These are phyloP conservation scores for Delia radicum DNA, from an alignment of 1,140 invertebrate genomes.

Conservation along the genomic window DNA sequence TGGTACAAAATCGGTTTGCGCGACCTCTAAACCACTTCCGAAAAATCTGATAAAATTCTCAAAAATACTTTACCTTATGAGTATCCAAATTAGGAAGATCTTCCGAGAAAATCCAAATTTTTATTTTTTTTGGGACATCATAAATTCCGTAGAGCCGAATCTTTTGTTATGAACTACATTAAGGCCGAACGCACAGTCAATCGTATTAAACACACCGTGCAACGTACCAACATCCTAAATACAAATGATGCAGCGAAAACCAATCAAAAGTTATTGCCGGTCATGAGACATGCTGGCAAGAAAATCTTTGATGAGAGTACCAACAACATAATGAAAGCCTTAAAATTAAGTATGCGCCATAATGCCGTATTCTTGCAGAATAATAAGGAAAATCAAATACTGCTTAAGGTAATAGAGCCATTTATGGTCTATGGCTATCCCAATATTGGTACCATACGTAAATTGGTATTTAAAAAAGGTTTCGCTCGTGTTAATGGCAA, in stretches of 20 bases:
- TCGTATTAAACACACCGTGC: conserved; percentile 44
- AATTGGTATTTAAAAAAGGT: conserved; percentile 53
- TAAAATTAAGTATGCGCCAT: conserved; percentile 40
- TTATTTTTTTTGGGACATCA: conserved; percentile 42
- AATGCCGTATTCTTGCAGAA: conserved; percentile 50
- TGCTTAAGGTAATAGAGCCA: conserved; percentile 52
- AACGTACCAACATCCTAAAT: conserved; percentile 37
- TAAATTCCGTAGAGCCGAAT: conserved; percentile 50
- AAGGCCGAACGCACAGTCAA: conserved; percentile 51
- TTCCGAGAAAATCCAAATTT: too few relatives aligned
- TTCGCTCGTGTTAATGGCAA: conserved; percentile 44
- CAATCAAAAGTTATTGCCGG: conserved; percentile 46
- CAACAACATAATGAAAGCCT: conserved; percentile 39
- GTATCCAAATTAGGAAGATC: too few relatives aligned
- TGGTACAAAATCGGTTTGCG: too few relatives aligned
- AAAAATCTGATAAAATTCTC: too few relatives aligned
- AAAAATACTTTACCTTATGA: too few relatives aligned
- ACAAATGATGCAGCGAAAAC: conserved; percentile 37
- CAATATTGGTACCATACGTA: conserved; percentile 42
- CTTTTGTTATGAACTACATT: conserved; percentile 49
- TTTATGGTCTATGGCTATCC: conserved; percentile 50
- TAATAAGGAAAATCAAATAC: conserved; percentile 45
- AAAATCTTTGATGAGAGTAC: conserved; percentile 50
- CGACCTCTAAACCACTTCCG: too few relatives aligned
- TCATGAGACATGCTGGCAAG: conserved; percentile 51